A percentile compares a stretch with the other conserved stretches of the same genome.
Conservation (phyloP, 2,888 invertebrate genomes). For the Leptinotarsa rubiginosa region DNA sequence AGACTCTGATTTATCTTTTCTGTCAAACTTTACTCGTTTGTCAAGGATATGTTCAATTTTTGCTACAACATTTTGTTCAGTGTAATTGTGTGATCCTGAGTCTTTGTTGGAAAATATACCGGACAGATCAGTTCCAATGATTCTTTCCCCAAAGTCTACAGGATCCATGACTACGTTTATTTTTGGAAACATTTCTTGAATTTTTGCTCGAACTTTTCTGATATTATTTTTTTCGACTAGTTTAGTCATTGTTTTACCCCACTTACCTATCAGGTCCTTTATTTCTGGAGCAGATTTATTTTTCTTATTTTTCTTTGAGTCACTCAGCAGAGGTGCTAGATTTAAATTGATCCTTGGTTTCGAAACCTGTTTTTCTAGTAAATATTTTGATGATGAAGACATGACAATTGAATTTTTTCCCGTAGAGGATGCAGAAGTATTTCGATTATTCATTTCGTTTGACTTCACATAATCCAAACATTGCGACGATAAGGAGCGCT, state of each 20-base stretch:
- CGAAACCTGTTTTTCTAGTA: background rate
- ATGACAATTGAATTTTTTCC: background rate
- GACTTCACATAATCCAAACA: background rate
- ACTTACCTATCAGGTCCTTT: background rate
- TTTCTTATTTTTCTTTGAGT: background rate
- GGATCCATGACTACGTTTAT: background rate
- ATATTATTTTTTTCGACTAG: background rate
- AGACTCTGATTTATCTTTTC: background rate
- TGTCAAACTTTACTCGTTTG: background rate
- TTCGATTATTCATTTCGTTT: background rate
- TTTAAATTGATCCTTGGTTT: background rate
- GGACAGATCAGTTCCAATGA: background rate
- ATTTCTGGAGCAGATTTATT: background rate
- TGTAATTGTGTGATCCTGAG: background rate
- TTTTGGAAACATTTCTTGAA: conserved; percentile 3
- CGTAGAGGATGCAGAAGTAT: background rate
- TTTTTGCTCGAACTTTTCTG: background rate
- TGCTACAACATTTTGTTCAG: background rate
- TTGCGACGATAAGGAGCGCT: background rate
- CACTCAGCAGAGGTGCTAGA: background rate
- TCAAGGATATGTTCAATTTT: background rate
- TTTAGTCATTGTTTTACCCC: background rate
- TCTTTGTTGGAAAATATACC: background rate
- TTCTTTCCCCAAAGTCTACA: conserved; percentile 5
- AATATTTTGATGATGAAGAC: background rate